Conservation (phyloP, 2,888 invertebrate genomes). For the Andrena marginata region DNA sequence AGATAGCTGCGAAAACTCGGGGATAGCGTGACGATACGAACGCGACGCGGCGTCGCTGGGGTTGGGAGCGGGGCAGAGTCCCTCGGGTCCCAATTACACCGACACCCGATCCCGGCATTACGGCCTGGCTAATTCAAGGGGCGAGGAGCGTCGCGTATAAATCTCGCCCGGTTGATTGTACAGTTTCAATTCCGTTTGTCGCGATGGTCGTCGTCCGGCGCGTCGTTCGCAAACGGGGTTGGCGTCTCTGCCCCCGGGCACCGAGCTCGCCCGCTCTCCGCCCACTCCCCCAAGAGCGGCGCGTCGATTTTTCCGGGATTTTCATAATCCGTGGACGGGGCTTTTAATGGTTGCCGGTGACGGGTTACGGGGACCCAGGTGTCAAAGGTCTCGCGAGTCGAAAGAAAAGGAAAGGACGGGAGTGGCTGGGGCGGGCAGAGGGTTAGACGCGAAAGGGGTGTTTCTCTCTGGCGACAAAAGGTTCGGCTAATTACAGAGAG, state of each 20-base stretch:
- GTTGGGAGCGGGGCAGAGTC: conserved; percentile 78
- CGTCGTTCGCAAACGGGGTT: conserved; percentile 9
- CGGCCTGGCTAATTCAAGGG: conserved; percentile 83
- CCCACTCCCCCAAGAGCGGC: background rate
- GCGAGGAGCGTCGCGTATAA: conserved; percentile 80
- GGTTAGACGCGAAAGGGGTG: conserved; percentile 45
- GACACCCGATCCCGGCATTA: conserved; percentile 85
- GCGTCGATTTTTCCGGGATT: conserved; percentile 7
- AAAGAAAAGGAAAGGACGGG: conserved; percentile 30
- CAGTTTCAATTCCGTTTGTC: conserved; percentile 76
- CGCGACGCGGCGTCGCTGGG: conserved; percentile 59
- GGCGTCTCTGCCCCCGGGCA: background rate
- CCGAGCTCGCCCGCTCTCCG: background rate
- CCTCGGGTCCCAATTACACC: conserved; percentile 85
- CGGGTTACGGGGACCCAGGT: background rate
- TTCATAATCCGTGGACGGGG: background rate
- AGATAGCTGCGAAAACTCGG: conserved; percentile 66
- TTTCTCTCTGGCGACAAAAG: conserved; percentile 67
- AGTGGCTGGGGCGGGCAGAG: conserved; percentile 6
- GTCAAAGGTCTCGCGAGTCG: conserved; percentile 21
- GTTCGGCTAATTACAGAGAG: conserved; percentile 80
- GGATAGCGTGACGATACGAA: conserved; percentile 65
- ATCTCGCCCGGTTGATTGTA: conserved; percentile 81
- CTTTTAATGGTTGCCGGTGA: background rate
- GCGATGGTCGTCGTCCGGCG: conserved; percentile 24